phyloP scores from a whole-genome alignment of 2,113 vertebrate genomes.

The Isurus oxyrinchus region DNA sequence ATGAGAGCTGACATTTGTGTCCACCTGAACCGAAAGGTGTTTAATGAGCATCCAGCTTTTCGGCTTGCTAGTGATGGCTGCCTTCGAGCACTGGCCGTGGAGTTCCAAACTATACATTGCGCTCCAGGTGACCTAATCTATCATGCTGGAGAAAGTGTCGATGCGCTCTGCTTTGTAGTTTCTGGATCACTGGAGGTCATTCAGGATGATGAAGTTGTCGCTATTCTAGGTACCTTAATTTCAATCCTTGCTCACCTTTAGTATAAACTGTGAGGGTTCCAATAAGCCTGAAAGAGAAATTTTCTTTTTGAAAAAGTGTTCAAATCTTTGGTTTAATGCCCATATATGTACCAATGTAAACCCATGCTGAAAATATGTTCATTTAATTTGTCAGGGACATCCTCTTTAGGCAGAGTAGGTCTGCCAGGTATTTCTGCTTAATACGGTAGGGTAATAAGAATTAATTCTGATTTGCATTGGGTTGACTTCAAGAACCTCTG shows the following conservation, averaged over 20 bases:
- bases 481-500: background rate
- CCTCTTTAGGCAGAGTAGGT: background rate
- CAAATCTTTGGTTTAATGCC: background rate
- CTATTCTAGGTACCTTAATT: slow-evolving; percentile 78
- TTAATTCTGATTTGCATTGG: background rate
- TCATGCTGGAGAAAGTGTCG: slow-evolving; percentile 87
- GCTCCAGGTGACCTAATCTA: slow-evolving; percentile 95
- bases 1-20: slow-evolving; percentile 96
- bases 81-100: slow-evolving; percentile 84
- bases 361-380: background rate
- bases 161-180: slow-evolving; percentile 92
- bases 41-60: slow-evolving; percentile 93
- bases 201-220: slow-evolving; percentile 96
- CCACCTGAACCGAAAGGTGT: slow-evolving; percentile 91
- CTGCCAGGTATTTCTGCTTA: background rate
- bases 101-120: slow-evolving; percentile 93
- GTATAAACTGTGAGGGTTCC: background rate
- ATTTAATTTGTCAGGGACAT: background rate
- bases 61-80: slow-evolving; percentile 90
- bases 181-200: slow-evolving; percentile 96
- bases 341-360: background rate
- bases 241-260: background rate
- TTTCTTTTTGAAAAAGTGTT: background rate
- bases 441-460: background rate
- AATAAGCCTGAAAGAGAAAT: background rate